These are phyloP conservation scores for Drosophila asahinai DNA, from an alignment of 1,140 invertebrate species.

Conservation along the genomic window DNA sequence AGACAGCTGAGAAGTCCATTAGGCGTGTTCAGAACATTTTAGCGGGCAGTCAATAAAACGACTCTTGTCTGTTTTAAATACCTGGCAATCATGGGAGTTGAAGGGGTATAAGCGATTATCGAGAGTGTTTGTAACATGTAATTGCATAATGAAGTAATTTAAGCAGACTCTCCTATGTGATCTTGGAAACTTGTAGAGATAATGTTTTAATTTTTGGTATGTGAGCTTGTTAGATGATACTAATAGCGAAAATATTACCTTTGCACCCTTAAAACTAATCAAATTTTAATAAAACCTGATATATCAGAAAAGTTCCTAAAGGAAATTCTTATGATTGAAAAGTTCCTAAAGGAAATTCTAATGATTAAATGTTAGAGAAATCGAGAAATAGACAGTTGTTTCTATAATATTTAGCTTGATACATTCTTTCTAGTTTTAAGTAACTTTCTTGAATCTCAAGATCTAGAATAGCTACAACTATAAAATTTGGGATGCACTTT, in stretches of 20 bases:
- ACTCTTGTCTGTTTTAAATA: constrained; percentile 33
- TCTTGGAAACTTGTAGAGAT: background rate
- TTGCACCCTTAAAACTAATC: rapidly evolving
- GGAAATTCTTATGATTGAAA: background rate
- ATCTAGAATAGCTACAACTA: background rate
- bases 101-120: background rate
- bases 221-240: background rate
- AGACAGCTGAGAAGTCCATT: constrained; percentile 55
- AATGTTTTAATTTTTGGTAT: background rate
- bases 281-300: background rate
- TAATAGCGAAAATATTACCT: background rate
- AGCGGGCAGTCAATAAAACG: constrained; percentile 29
- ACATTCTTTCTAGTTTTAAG: no score
- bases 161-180: background rate
- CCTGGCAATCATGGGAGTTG: constrained; percentile 7
- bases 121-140: no score
- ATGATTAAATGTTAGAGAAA: background rate
- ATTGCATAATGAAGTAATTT: background rate
- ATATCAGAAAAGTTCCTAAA: background rate
- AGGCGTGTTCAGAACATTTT: constrained; percentile 49
- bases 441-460: background rate
- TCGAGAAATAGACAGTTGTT: no score
- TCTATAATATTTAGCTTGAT: background rate
- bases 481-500: background rate
- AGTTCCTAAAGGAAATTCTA: background rate